Evolutionary conservation across 1,140 invertebrate species (phyloP), one percentile per base, ranked within the genome.

Genomic region (Drosophila kohkoa): DNA sequence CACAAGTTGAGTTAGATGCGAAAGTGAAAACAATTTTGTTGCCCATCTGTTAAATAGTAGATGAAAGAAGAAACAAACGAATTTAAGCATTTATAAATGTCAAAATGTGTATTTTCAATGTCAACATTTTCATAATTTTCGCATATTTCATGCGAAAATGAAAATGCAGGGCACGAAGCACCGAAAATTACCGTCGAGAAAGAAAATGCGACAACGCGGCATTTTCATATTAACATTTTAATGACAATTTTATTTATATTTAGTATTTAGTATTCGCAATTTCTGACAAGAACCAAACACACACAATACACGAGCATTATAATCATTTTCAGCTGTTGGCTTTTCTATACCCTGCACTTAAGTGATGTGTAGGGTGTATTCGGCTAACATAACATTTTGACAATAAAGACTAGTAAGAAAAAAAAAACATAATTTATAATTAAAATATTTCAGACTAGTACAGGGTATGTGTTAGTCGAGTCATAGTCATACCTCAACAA

Each of bases 61-160:
- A 46, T 46, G 43, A 30, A 46, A 58, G 15, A 3, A 46, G 1
- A 43, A 20, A 58, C 25, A 43, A 55, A 59, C 28, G 38, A 46
- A 59, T n/a, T 38, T 28, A 6, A n/a, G 28, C 57, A 59, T 57
- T 30, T 49, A 38, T 65, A 48, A 13, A 20, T 72, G 51, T 52
- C 57, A 52, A 13, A 25, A 73, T 35, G 11, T 35, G 49, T 63
- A 63, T 69, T 75, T 75, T 69, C 65, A 69, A 75, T 75, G 72
- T 69, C 72, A 75, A 63, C 72, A 43, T 46, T 49, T 75, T 69
- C 52, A 69, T 75, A 63, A 74, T 38, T 68, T 67, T 73, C 30
- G 3, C 48, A 68, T 55, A 41, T 65, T 65, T 65, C 63, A 45
- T 55, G 10, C 35, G 20, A 25, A 25, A 25, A 25, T 25, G 20